These are phyloP conservation scores for Meleagris gallopavo DNA, from an alignment of 2,113 vertebrate species.

Conservation along the genomic window DNA sequence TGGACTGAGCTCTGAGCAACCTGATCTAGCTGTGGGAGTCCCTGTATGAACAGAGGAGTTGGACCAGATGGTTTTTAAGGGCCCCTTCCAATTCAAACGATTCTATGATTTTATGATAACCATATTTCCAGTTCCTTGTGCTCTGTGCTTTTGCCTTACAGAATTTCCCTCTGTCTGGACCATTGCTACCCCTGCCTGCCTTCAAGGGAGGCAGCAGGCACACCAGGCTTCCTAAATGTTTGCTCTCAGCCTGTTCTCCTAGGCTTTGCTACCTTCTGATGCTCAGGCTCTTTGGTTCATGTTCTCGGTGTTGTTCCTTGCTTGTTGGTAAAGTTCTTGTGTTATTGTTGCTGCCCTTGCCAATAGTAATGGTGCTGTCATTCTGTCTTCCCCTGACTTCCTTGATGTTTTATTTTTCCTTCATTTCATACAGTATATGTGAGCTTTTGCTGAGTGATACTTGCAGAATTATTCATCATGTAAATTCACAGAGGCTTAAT, in stretches of 20 bases:
- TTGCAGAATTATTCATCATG: conserved; percentile 21
- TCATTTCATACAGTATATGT: not conserved
- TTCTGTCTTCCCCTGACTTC: not conserved
- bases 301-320: not conserved
- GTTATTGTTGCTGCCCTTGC: not conserved
- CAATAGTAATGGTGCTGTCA: not conserved
- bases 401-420: not conserved
- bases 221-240: not conserved
- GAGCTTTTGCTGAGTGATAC: conserved; percentile 22
- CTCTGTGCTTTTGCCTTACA: not conserved
- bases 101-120: not conserved
- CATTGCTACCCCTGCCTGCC: not conserved
- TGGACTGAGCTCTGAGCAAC: too few relatives aligned
- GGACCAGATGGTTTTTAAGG: too few relatives aligned
- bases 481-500: conserved; percentile 23
- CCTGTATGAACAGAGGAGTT: too few relatives aligned
- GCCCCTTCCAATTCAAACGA: too few relatives aligned
- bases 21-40: too few relatives aligned
- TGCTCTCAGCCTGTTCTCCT: not conserved
- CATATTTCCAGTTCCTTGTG: not conserved
- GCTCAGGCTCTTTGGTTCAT: not conserved
- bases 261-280: not conserved
- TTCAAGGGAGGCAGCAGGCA: not conserved
- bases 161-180: not conserved
- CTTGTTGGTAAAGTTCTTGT: not conserved